phyloP scores from a whole-genome alignment of 2,888 invertebrate species.

The Caenorhabditis angaria region DNA sequence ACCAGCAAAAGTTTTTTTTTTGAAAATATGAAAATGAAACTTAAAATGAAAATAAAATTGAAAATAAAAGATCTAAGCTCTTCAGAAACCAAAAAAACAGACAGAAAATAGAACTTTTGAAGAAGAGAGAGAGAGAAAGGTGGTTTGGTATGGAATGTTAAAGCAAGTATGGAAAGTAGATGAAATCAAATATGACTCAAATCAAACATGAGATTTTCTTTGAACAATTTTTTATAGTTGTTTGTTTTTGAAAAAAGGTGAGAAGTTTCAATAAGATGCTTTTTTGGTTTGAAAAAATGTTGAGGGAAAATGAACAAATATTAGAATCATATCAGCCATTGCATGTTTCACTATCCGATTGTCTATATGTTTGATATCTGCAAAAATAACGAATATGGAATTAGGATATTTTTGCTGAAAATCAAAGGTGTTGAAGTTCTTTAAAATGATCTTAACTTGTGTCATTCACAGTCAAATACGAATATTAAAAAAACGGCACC shows the following conservation, averaged over 20 bases:
- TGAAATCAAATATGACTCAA: slow-evolving; percentile 26
- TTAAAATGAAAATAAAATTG: background rate
- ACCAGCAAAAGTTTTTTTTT: too few species aligned
- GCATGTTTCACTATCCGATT: slow-evolving; percentile 58
- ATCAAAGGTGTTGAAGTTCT: too few species aligned
- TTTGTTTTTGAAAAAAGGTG: too few species aligned
- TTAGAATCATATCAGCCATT: slow-evolving; percentile 29
- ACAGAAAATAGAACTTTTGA: slow-evolving; percentile 7
- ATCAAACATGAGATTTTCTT: slow-evolving; percentile 22
- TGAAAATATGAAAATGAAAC: background rate
- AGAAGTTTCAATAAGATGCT: too few species aligned
- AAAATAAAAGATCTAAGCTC: slow-evolving; percentile 42
- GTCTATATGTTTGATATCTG: slow-evolving; percentile 64
- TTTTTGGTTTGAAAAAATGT: slow-evolving; percentile 5
- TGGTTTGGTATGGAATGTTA: slow-evolving; percentile 34
- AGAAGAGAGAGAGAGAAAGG: slow-evolving; percentile 5
- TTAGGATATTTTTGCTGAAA: too few species aligned
- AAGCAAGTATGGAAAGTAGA: slow-evolving; percentile 26
- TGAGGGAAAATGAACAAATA: slow-evolving; percentile 11
- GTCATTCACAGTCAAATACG: too few species aligned
- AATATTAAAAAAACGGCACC: too few species aligned
- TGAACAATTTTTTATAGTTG: slow-evolving; percentile 12
- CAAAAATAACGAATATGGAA: slow-evolving; percentile 6
- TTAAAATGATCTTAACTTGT: too few species aligned
- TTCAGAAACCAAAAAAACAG: slow-evolving; percentile 29